Evolutionary conservation across 1,140 invertebrate genomes (phyloP).

Genomic region (Drosophila funebris): DNA sequence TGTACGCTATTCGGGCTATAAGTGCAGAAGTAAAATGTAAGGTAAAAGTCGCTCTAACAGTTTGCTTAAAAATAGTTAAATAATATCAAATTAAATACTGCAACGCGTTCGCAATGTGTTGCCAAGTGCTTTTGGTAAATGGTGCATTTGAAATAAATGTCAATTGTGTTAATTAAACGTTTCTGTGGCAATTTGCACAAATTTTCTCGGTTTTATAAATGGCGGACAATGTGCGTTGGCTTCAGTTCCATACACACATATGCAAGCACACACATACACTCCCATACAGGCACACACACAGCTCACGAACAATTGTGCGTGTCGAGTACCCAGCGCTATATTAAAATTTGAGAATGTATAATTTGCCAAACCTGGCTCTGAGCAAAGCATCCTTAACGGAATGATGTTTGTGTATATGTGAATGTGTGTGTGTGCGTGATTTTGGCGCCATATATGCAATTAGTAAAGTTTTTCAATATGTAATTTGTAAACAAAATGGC

Average conservation of each 20-base stretch:
- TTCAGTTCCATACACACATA: conserved; percentile 52
- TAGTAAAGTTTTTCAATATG: conserved; percentile 40
- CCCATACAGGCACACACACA: conserved; percentile 20
- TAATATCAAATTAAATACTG: conserved; percentile 60
- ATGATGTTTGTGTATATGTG: conserved; percentile 19
- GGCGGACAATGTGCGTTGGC: conserved; percentile 82
- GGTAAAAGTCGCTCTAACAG: conserved; percentile 70
- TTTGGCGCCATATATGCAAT: conserved; percentile 48
- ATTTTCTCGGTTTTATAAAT: conserved; percentile 73
- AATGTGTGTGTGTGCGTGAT: conserved; percentile 22
- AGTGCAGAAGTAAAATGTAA: conserved; percentile 69
- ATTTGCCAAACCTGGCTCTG: conserved; percentile 42
- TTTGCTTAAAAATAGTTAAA: conserved; percentile 68
- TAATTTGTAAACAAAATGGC: conserved; percentile 50
- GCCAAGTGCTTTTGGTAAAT: conserved; percentile 47
- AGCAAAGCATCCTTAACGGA: conserved; percentile 43
- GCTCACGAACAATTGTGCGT: conserved; percentile 36
- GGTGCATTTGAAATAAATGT: conserved; percentile 16
- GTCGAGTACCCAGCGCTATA: conserved; percentile 34
- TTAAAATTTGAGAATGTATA: conserved; percentile 53
- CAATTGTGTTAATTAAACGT: conserved; percentile 15
- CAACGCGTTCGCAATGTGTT: conserved; percentile 43
- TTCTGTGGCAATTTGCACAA: conserved; percentile 24
- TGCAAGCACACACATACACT: conserved; percentile 1
- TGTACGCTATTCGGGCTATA: conserved; percentile 65